Conservation (phyloP, 2,113 vertebrate genomes). For the Pica pica region DNA sequence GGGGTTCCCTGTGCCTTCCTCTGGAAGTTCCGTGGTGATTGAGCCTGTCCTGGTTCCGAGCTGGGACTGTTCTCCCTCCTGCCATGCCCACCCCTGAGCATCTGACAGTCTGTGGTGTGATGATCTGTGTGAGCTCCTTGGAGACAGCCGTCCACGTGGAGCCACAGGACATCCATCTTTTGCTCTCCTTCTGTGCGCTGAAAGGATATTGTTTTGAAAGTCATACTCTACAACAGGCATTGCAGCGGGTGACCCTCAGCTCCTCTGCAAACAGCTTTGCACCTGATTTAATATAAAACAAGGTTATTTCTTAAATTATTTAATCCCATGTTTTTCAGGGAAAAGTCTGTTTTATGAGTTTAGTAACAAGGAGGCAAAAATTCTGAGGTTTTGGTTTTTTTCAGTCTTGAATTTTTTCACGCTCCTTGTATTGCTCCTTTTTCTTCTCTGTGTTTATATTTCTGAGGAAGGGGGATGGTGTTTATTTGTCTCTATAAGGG, state of each 20-base stretch:
- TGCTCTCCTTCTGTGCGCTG: neutral
- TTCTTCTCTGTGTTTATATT: neutral
- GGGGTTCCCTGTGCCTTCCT: neutral
- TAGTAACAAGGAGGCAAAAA: neutral
- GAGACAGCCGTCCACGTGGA: neutral
- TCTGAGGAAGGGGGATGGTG: neutral
- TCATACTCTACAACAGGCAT: neutral
- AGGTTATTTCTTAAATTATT: neutral
- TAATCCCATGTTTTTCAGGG: neutral
- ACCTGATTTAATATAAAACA: neutral
- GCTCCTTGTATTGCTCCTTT: neutral
- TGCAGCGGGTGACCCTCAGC: neutral
- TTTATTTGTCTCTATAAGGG: neutral
- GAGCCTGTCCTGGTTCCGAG: neutral
- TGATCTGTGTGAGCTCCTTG: neutral
- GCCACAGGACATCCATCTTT: neutral
- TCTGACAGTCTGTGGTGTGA: neutral
- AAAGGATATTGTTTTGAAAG: slow-evolving; percentile 24
- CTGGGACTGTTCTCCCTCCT: neutral
- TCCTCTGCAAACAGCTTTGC: slow-evolving; percentile 1
- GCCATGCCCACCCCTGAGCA: neutral
- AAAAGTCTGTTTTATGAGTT: neutral
- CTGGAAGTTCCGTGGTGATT: neutral
- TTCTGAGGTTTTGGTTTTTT: neutral
- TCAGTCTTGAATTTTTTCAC: neutral